These are phyloP conservation scores for Acanthosepion lycidas DNA, from an alignment of 2,888 invertebrate genomes.

Conservation along the genomic window DNA sequence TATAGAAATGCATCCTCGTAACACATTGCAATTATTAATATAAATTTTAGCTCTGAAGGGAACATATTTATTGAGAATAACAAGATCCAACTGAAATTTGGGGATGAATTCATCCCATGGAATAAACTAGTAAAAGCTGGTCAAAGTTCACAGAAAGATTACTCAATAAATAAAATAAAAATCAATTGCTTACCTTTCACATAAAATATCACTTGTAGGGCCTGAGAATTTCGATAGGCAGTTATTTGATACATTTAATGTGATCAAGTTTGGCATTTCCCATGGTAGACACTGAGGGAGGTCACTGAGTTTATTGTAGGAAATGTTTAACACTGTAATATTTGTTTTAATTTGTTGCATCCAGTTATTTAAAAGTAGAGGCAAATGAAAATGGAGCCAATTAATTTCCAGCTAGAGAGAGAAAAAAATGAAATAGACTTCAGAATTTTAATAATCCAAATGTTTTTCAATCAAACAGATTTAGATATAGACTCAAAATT, in stretches of 20 bases:
- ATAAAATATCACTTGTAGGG: constrained; percentile 50
- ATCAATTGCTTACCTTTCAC: constrained; percentile 53
- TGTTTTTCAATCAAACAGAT: neutral
- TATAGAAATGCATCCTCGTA: no score
- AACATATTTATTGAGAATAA: no score
- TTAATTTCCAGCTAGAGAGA: neutral
- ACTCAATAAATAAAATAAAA: neutral
- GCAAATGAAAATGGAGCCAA: neutral
- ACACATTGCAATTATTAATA: no score
- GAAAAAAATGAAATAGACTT: neutral
- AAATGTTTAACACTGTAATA: constrained; percentile 58
- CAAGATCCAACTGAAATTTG: no score
- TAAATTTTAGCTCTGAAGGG: no score
- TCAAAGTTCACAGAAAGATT: no score
- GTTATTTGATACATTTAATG: constrained; percentile 57
- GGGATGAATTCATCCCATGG: no score
- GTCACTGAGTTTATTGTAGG: constrained; percentile 56
- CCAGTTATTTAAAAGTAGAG: constrained; percentile 52
- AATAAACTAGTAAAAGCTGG: no score
- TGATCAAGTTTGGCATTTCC: constrained; percentile 58
- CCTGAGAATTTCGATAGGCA: constrained; percentile 51
- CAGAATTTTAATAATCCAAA: neutral
- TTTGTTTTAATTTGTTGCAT: constrained; percentile 53
- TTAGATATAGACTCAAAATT: no score
- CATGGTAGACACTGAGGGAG: constrained; percentile 61